phyloP scores from a whole-genome alignment of 1,140 invertebrate genomes.

The Anastrepha obliqua region DNA sequence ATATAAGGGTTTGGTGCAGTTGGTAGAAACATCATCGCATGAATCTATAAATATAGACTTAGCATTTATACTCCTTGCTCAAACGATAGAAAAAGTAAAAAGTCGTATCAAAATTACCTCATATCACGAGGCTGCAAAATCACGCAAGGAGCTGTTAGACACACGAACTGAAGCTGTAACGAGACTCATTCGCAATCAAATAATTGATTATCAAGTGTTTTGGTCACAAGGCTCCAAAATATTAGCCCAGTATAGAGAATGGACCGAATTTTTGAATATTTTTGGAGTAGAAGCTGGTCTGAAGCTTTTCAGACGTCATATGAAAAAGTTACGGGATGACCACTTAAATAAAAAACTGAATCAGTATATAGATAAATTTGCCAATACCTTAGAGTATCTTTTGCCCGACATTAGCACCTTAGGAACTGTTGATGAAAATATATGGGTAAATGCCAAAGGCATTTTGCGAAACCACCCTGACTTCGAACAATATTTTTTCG shows the following conservation, averaged over 20 bases:
- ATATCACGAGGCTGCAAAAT: slow-evolving; percentile 90
- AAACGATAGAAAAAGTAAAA: slow-evolving; percentile 88
- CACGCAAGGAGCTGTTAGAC: slow-evolving; percentile 91
- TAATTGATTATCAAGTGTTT: slow-evolving; percentile 87
- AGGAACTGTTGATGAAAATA: slow-evolving; percentile 78
- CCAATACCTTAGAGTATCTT: slow-evolving; percentile 87
- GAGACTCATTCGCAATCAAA: slow-evolving; percentile 84
- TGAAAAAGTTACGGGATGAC: slow-evolving; percentile 90
- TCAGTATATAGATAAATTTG: slow-evolving; percentile 87
- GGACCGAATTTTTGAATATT: slow-evolving; percentile 91
- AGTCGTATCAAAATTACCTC: slow-evolving; percentile 83
- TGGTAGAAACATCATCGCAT: slow-evolving; percentile 96
- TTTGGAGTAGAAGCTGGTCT: slow-evolving; percentile 89
- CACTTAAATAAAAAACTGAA: slow-evolving; percentile 87
- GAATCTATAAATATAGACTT: slow-evolving; percentile 98
- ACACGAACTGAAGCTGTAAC: slow-evolving; percentile 91
- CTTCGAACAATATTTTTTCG: slow-evolving; percentile 93
- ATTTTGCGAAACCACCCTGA: slow-evolving; percentile 91
- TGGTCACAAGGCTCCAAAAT: slow-evolving; percentile 93
- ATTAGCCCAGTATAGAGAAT: slow-evolving; percentile 90
- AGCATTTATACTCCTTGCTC: slow-evolving; percentile 93
- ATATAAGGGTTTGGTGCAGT: slow-evolving; percentile 89
- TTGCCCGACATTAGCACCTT: slow-evolving; percentile 87
- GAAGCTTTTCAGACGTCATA: slow-evolving; percentile 86
- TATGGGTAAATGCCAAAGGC: slow-evolving; percentile 90